Evolutionary conservation across 1,140 invertebrate species (phyloP), one percentile per base, ranked within the genome.

Genomic region (Kradibia gibbosae): DNA sequence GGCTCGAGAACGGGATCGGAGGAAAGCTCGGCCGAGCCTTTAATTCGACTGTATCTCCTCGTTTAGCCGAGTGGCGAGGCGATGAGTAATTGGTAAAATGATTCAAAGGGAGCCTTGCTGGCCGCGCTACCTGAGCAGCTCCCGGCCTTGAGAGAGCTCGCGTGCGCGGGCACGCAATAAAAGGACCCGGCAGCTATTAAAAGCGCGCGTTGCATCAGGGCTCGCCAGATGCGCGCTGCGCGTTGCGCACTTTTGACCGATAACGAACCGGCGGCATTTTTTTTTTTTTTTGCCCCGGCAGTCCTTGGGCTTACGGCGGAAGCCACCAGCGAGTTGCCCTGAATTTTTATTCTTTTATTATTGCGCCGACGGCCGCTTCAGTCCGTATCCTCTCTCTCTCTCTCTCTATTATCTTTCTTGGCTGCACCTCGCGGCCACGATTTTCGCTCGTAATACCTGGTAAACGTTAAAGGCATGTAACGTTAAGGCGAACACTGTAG

Each of bases 271-370:
- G 10, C 28, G 57, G 5, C 62, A 5, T 36, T 65, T 1, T 31
- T 2, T 3, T 17, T 20, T 34, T 22, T 20, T 34, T 2, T 22
- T 17, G 34, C 62, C 15, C 10, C 4, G 5, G 15, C 50, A 3
- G 5, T 53, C 45, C 17, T 57, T n/a, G 36, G 20, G 5, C 11
- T 25, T 42, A 8, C 53, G 10, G 28, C 73, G 74, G 42, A 62
- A 62, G 13, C 74, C 48, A 34, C 55, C 36, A 39, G 34, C 45
- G 76, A 70, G 3, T 10, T 53, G 76, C 45, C 10, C 76, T 78
- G 48, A 25, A 62, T 77, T 48, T 65, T 65, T 48, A n/a, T n/a
- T n/a, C 39, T 65, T 62, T 42, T 39, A 57, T 77, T 48, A 50
- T 48, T 57, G 13, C 55, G 34, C 34, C 73, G n/a, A 3, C 20